Evolutionary conservation across 2,113 vertebrate genomes (phyloP).

Genomic region (Lathamus discolor): DNA sequence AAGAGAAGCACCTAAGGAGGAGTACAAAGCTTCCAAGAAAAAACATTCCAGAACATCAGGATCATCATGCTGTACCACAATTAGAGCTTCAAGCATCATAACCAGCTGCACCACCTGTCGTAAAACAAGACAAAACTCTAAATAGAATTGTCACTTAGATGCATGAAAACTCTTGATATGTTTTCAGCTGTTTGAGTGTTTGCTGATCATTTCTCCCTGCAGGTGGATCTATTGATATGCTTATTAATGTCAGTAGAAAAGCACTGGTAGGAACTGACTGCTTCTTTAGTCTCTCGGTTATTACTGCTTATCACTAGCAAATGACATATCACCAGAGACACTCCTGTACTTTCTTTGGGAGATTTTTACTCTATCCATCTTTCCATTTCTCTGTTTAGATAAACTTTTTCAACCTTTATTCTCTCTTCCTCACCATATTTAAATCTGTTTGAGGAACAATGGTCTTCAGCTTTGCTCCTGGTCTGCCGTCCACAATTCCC

Average conservation of each 20-base stretch:
- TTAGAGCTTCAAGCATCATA: constrained; percentile 83
- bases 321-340: neutral
- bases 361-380: neutral
- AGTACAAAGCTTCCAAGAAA: constrained; percentile 93
- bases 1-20: constrained; percentile 87
- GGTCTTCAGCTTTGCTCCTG: constrained; percentile 85
- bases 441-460: constrained; percentile 92
- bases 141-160: neutral
- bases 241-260: neutral
- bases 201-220: neutral
- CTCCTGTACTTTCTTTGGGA: neutral
- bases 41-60: constrained; percentile 83
- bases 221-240: neutral
- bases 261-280: neutral
- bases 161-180: neutral
- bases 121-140: neutral
- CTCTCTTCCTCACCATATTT: constrained; percentile 85
- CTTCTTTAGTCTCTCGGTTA: neutral
- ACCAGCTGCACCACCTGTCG: constrained; percentile 87
- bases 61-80: constrained; percentile 70
- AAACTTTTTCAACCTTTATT: neutral
- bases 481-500: constrained; percentile 85
- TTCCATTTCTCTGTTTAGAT: neutral
- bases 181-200: neutral
- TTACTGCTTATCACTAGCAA: neutral